A percentile compares a stretch with the other conserved stretches of the same genome.
Conservation (phyloP, 2,797 vertebrate genomes). For the Spondyliosoma cantharus region DNA sequence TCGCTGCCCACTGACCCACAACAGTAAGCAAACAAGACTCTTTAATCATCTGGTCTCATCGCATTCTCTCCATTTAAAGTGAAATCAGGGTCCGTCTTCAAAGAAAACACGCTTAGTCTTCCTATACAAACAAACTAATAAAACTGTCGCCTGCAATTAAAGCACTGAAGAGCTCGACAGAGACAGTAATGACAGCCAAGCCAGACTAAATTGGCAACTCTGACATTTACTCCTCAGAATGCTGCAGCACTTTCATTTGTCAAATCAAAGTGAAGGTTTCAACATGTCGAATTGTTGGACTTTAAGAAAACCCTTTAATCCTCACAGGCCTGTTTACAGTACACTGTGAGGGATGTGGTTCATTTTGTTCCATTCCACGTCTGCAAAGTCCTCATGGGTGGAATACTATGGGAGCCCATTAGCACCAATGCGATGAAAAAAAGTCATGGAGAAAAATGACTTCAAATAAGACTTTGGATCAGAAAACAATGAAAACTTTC, state of each 20-base stretch:
- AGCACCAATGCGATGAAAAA: too few relatives aligned
- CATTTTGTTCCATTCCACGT: neutral
- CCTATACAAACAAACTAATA: slow-evolving; percentile 42
- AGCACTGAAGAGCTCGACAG: neutral
- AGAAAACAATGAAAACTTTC: too few relatives aligned
- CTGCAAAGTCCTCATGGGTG: neutral
- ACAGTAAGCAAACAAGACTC: slow-evolving; percentile 48
- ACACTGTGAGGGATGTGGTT: neutral
- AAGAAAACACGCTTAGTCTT: slow-evolving; percentile 17
- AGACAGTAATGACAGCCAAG: slow-evolving; percentile 31
- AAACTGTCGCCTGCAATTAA: slow-evolving; percentile 45
- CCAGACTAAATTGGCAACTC: slow-evolving; percentile 32
- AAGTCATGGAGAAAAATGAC: too few relatives aligned
- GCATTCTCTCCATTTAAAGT: slow-evolving; percentile 24
- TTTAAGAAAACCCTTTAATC: slow-evolving; percentile 20
- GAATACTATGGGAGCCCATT: too few relatives aligned
- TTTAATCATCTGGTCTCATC: slow-evolving; percentile 37
- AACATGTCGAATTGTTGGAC: slow-evolving; percentile 16
- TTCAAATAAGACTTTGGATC: too few relatives aligned
- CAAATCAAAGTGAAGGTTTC: slow-evolving; percentile 20
- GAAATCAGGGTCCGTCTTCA: neutral
- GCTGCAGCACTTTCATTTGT: slow-evolving; percentile 11
- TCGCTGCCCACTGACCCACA: slow-evolving; percentile 53
- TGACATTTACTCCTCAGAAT: slow-evolving; percentile 36
- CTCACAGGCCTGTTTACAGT: slow-evolving; percentile 13